Evolutionary conservation across 2,113 vertebrate species (phyloP), one percentile per base, ranked within the genome.

Genomic region (Larimichthys polyactis): DNA sequence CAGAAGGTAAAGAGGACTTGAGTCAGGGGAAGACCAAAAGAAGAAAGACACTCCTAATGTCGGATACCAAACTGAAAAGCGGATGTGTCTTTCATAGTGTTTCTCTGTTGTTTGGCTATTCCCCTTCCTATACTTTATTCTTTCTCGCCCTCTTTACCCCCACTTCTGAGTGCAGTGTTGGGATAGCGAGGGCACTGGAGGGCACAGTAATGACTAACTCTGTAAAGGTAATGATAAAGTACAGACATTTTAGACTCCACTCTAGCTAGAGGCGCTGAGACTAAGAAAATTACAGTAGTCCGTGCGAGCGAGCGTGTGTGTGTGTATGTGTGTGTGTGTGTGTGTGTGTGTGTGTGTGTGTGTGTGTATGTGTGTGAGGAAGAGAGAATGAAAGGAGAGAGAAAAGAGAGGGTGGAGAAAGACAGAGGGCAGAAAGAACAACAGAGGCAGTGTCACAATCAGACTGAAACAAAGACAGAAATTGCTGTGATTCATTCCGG

Each of bases 191-290:
- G 84, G 84, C 90, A 89, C 87, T 80, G 71, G 78, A 85, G 81
- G 86, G 89, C 87, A 91, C 90, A 84, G 85, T 93, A 91, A 93
- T 93, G 93, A 94, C 86, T 91, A 87, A 93, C 81, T 91, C 89
- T 81, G 77, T 87, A 91, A 89, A 93, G 89, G 92, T 94, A 93
- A 92, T 93, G 90, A 92, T 85, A 91, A 92, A 92, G 89, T 83
- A 87, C 82, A 89, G 87, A 82, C 59, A 64, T 84, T 89, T 88
- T 90, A 88, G 87, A 90, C 88, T 93, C 85, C 81, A 87, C 85
- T 88, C 78, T 91, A 88, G 89, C 90, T 89, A 66, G 81, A 92
- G 90, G 90, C 83, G 11, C 81, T 80, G 66, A 80, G 75, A 73
- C 81, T 83, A 62, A 78, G 91, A 87, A 91, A 94, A 92, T 92